Percentiles rank a stretch among this genome's conserved stretches.
Conservation (phyloP, 1,140 invertebrate genomes). For the Laupala kohalensis region DNA sequence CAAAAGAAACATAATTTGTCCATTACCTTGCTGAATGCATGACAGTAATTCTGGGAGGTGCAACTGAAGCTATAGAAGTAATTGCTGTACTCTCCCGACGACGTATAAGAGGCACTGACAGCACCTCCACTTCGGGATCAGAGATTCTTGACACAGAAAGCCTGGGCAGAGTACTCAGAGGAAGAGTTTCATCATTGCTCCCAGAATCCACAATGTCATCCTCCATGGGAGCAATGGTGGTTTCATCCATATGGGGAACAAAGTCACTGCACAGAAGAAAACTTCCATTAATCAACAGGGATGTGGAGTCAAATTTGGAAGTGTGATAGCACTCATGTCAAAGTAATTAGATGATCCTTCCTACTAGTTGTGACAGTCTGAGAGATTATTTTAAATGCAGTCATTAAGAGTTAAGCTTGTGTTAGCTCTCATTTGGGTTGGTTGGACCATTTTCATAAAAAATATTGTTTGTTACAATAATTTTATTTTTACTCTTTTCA, state of each 20-base stretch:
- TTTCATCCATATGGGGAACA: not conserved
- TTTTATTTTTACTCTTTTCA: no score
- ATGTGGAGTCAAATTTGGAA: no score
- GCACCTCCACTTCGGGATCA: not conserved
- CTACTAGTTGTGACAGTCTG: no score
- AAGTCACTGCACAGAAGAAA: not conserved
- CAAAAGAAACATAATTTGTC: no score
- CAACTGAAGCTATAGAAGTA: not conserved
- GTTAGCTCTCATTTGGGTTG: no score
- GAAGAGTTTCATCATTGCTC: not conserved
- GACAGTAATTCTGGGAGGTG: not conserved
- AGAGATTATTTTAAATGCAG: no score
- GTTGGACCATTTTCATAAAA: no score
- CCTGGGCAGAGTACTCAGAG: not conserved
- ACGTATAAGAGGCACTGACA: not conserved
- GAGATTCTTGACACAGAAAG: not conserved
- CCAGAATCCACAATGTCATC: not conserved
- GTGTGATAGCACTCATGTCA: no score
- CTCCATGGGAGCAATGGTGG: not conserved
- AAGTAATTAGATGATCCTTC: no score
- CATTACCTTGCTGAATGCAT: not conserved
- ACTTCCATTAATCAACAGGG: no score
- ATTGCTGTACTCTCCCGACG: not conserved
- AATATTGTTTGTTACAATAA: no score
- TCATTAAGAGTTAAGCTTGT: no score